phyloP scores from a whole-genome alignment of 2,113 vertebrate species.

The Lagopus muta region DNA sequence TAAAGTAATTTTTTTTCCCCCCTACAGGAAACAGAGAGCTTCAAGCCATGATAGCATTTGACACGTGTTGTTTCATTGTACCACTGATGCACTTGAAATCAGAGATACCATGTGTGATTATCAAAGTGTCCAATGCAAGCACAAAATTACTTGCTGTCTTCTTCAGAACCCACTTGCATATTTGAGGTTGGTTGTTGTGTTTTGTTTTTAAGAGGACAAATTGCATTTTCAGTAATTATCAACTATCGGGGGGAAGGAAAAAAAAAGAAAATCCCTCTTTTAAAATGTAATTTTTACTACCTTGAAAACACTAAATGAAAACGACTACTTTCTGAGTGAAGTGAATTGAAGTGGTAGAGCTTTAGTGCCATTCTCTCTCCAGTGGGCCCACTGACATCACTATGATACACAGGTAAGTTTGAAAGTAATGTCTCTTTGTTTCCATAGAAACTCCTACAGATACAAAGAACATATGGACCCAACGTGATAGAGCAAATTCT shows the following conservation, averaged over 20 bases:
- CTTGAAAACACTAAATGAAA: slow-evolving; percentile 1
- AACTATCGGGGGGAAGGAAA: not conserved
- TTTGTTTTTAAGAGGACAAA: not conserved
- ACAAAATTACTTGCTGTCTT: not conserved
- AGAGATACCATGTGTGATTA: not conserved
- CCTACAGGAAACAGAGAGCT: not conserved
- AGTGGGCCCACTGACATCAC: not conserved
- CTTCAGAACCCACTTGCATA: not conserved
- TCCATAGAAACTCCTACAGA: no score
- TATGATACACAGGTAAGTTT: not conserved
- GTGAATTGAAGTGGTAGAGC: not conserved
- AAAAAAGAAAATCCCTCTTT: not conserved
- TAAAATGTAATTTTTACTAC: not conserved
- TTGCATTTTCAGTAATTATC: not conserved
- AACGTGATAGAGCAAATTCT: not conserved
- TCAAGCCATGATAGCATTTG: not conserved
- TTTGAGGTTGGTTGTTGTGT: not conserved
- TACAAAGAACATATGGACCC: no score
- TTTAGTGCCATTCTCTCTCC: not conserved
- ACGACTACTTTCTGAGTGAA: not conserved
- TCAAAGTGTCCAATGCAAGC: not conserved
- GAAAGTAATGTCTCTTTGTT: no score
- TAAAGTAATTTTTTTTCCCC: not conserved
- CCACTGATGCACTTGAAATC: not conserved
- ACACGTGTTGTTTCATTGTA: not conserved